phyloP scores from a whole-genome alignment of 2,888 invertebrate species.

The Pharmacophagus antenor region DNA sequence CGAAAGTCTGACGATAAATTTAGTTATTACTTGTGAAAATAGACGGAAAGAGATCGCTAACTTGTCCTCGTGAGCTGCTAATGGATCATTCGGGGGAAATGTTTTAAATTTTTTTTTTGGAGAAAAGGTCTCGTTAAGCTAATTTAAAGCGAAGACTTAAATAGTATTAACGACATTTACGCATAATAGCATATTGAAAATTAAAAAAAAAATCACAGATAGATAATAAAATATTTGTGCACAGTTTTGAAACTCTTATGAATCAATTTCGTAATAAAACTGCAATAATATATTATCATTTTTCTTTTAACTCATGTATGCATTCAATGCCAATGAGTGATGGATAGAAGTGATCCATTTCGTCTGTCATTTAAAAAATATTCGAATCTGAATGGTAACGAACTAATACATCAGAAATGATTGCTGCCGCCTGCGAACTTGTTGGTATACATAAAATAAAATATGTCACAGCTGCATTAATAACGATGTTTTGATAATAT shows the following conservation, averaged over 20 bases:
- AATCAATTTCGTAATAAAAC: no score
- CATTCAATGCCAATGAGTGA: no score
- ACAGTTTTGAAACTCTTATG: no score
- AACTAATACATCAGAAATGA: slow-evolving; percentile 1
- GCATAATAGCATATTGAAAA: slow-evolving; percentile 59
- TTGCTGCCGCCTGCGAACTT: slow-evolving; percentile 43
- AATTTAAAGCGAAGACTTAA: slow-evolving; percentile 75
- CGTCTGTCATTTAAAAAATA: slow-evolving; percentile 35
- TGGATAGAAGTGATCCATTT: slow-evolving; percentile 25
- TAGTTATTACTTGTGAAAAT: slow-evolving; percentile 81
- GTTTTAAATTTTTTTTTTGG: slow-evolving; percentile 72
- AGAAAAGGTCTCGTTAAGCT: slow-evolving; percentile 74
- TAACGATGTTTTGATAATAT: not conserved
- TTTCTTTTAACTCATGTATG: no score
- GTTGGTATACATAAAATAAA: slow-evolving; percentile 37
- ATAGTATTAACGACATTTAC: slow-evolving; percentile 54
- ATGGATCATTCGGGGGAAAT: slow-evolving; percentile 76
- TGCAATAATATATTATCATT: no score
- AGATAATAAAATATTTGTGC: not conserved
- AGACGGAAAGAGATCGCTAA: slow-evolving; percentile 80
- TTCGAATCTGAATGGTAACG: slow-evolving; percentile 39
- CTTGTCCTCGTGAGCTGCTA: slow-evolving; percentile 78
- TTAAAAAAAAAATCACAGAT: slow-evolving; percentile 22
- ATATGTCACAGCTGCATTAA: not conserved
- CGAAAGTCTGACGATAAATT: slow-evolving; percentile 80